phyloP scores from a whole-genome alignment of 2,113 vertebrate genomes.

The Microcebus lehilahytsara region DNA sequence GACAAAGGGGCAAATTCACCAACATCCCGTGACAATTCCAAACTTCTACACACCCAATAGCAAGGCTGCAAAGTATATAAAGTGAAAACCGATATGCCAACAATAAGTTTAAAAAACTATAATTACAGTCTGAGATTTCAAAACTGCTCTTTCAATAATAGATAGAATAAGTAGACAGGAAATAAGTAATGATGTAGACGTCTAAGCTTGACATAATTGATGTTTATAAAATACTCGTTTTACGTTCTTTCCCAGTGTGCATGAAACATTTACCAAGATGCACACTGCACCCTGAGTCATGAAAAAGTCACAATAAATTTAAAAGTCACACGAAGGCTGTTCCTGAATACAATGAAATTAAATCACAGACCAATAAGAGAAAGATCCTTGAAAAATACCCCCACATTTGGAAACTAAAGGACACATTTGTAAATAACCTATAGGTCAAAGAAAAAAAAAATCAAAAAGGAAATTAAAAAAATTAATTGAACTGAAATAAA shows the following conservation, averaged over 20 bases:
- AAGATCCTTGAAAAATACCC: neutral
- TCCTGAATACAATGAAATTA: neutral
- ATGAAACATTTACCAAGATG: neutral
- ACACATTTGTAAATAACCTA: neutral
- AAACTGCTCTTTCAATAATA: neutral
- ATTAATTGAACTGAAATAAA: neutral
- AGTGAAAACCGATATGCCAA: neutral
- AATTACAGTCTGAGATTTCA: neutral
- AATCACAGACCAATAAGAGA: neutral
- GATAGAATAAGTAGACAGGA: neutral
- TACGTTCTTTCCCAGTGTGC: accelerated
- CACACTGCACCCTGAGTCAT: accelerated
- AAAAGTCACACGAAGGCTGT: neutral
- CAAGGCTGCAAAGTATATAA: neutral
- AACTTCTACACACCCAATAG: accelerated
- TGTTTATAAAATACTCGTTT: neutral
- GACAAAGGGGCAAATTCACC: neutral
- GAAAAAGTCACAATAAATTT: neutral
- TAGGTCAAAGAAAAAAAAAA: neutral
- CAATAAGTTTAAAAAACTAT: neutral
- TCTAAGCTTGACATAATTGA: neutral
- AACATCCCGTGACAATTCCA: accelerated
- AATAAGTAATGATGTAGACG: neutral
- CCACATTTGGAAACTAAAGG: neutral
- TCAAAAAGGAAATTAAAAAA: neutral